Evolutionary conservation across 2,888 invertebrate species (phyloP), one percentile per base, ranked within the genome.

Genomic region (Altica lythri): DNA sequence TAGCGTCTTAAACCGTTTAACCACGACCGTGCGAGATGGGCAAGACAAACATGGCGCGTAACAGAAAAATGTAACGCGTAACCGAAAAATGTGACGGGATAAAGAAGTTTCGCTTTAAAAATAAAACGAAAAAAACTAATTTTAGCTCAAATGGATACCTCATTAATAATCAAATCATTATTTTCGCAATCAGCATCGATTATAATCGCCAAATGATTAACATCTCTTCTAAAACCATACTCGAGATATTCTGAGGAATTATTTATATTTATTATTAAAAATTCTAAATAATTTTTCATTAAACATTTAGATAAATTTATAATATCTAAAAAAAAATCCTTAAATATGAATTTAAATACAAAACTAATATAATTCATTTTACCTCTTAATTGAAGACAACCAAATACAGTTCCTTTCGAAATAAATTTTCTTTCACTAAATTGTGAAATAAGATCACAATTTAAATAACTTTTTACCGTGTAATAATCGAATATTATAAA

Each of bases 101-200:
- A 25, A 5, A 25, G 25, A 25, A 25, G 8, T 8, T 25, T 25
- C n/a, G 8, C 25, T 5, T 5, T 8, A 25, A 25, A 8, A 25
- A 8, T 25, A 6, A 25, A 25, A 5, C 25, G 25, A 6, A 25
- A 25, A 5, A 25, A 6, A 25, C 25, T 8, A 8, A 25, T 29
- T 29, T 50, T 29, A 42, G n/a, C 10, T 35, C 10, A 9, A 25
- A 12, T n/a, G n/a, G 13, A 42, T 58, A 68, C 70, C 40, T 56
- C 52, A 22, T 59, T 57, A 8, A 68, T 37, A 37, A 66, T 53
- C 4, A 32, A 14, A 29, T 55, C 44, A 2, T 57, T 40, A n/a
- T 62, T 56, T 32, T 50, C 37, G 57, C 68, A 70, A 53, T 68
- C 64, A 1, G 61, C 65, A 50, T 68, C 67, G 4, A 68, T 18